phyloP scores from a whole-genome alignment of 1,140 invertebrate genomes.

The Leptinotarsa defecta region DNA sequence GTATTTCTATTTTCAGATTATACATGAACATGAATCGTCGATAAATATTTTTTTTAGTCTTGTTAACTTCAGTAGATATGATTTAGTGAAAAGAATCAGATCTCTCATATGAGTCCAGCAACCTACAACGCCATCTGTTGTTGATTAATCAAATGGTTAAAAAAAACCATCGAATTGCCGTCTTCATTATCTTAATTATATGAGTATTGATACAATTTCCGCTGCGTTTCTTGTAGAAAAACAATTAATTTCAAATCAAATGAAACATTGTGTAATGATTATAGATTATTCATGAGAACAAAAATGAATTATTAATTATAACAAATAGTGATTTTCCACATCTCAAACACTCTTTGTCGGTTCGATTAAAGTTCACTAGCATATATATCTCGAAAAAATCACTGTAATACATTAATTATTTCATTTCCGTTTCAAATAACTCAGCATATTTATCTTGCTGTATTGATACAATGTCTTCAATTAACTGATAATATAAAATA shows the following conservation, averaged over 20 bases:
- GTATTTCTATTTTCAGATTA: too few species aligned
- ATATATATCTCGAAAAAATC: not conserved
- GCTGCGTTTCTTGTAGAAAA: not conserved
- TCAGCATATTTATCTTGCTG: not conserved
- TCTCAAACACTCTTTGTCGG: not conserved
- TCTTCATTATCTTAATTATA: too few species aligned
- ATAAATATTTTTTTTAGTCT: too few species aligned
- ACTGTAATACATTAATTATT: not conserved
- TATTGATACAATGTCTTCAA: not conserved
- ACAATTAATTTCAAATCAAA: slow-evolving; percentile 4
- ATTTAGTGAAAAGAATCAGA: too few species aligned
- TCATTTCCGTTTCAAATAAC: not conserved
- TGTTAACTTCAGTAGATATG: too few species aligned
- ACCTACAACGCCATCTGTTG: too few species aligned
- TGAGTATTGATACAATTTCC: not conserved
- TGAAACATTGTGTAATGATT: not conserved
- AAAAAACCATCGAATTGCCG: too few species aligned
- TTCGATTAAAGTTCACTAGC: slow-evolving; percentile 2
- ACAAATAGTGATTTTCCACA: slow-evolving; percentile 1
- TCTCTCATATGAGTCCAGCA: too few species aligned
- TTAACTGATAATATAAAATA: not conserved
- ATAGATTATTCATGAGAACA: not conserved
- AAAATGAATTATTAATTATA: not conserved
- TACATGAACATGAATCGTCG: too few species aligned
- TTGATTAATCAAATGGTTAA: too few species aligned